phyloP scores from a whole-genome alignment of 1,140 invertebrate species.

The Pseudachorutes palmiensis region DNA sequence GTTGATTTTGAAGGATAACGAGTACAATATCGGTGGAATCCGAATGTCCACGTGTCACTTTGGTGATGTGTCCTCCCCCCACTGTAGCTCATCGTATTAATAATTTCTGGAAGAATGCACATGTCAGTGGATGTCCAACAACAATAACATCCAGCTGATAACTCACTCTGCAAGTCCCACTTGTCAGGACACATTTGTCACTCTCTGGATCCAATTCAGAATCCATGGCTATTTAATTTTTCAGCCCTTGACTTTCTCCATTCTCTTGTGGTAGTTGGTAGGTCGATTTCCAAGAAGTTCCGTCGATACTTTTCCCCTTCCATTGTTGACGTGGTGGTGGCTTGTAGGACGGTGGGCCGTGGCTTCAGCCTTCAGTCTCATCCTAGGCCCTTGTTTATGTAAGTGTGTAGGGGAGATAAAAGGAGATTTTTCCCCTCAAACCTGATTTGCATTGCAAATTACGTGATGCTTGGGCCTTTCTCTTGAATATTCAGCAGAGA shows the following conservation, averaged over 20 bases:
- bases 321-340: neutral
- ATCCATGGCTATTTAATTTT: no score
- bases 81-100: no score
- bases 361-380: neutral
- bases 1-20: neutral
- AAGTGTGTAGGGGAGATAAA: conserved; percentile 39
- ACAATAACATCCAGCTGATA: neutral
- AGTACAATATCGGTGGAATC: no score
- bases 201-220: no score
- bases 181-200: no score
- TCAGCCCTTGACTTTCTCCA: neutral
- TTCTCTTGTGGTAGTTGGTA: no score
- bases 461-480: conserved; percentile 27
- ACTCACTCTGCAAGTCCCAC: neutral
- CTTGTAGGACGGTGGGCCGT: no score
- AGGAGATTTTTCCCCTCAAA: conserved; percentile 35
- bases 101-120: conserved; percentile 3
- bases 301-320: no score
- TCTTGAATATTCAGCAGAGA: conserved; percentile 35
- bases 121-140: neutral
- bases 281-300: no score
- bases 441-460: conserved; percentile 38
- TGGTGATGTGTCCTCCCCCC: no score
- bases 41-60: no score
- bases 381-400: conserved; percentile 33